These are phyloP conservation scores for Sinohyriopsis cumingii DNA, from an alignment of 2,888 invertebrate species.

Conservation along the genomic window DNA sequence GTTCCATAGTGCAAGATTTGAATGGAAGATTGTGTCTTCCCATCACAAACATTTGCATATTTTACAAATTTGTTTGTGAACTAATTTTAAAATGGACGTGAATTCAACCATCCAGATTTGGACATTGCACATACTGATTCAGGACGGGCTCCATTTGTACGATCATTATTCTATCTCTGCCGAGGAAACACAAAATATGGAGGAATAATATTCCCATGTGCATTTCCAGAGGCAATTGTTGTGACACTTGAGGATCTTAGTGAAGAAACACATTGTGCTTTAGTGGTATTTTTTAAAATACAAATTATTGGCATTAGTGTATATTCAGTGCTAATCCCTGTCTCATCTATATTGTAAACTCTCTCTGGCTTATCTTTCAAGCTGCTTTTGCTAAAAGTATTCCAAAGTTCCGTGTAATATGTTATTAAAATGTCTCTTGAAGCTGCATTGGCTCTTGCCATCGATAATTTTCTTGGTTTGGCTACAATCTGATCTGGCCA, in stretches of 20 bases:
- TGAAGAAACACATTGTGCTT: neutral
- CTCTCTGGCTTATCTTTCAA: constrained; percentile 2
- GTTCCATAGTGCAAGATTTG: no score
- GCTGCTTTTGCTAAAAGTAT: neutral
- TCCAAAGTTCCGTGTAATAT: neutral
- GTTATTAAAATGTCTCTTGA: constrained; percentile 3
- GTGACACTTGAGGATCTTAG: constrained; percentile 6
- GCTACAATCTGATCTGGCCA: constrained; percentile 11
- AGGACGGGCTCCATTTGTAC: constrained; percentile 3
- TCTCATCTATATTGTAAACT: constrained; percentile 17
- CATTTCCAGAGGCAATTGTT: constrained; percentile 13
- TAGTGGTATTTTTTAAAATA: neutral
- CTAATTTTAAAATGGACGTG: constrained; percentile 10
- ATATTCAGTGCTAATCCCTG: constrained; percentile 1
- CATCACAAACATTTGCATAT: neutral
- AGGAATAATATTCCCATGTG: constrained; percentile 1
- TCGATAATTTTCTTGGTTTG: constrained; percentile 9
- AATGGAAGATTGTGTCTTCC: no score
- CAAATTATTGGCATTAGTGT: constrained; percentile 6
- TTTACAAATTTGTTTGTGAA: constrained; percentile 9
- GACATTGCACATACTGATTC: constrained; percentile 7
- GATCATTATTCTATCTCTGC: constrained; percentile 8
- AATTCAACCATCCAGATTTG: constrained; percentile 21
- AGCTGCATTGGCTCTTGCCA: constrained; percentile 7
- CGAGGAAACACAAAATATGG: constrained; percentile 12